phyloP scores from a whole-genome alignment of 2,797 vertebrate species.

The Jordanella pulchra region DNA sequence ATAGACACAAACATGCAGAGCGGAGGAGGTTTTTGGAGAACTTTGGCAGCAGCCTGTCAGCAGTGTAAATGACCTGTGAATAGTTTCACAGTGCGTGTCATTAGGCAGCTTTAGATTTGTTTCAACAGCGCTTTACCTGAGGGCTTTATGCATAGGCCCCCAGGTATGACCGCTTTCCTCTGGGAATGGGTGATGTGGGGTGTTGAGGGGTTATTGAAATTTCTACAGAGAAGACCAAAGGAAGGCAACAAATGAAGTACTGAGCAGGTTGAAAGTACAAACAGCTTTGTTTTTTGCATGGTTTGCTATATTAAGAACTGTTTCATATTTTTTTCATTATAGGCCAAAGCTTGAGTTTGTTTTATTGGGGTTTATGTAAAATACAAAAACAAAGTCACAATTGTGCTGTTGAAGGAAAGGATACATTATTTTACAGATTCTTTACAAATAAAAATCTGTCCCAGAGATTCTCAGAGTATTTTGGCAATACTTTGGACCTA shows the following conservation, averaged over 20 bases:
- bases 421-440: neutral
- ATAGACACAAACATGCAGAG: constrained; percentile 17
- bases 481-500: too few relatives aligned
- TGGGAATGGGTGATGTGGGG: constrained; percentile 13
- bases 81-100: constrained; percentile 91
- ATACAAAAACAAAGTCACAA: neutral
- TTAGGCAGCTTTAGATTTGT: constrained; percentile 91
- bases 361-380: neutral
- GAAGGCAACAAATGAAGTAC: constrained; percentile 41
- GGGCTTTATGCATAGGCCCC: constrained; percentile 85
- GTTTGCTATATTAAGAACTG: constrained; percentile 4
- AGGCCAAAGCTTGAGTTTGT: neutral
- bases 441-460: too few relatives aligned
- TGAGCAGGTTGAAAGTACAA: neutral
- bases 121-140: constrained; percentile 90
- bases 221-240: constrained; percentile 51
- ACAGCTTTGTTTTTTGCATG: too few relatives aligned
- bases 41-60: constrained; percentile 79
- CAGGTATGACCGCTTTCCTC: constrained; percentile 81
- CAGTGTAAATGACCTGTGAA: constrained; percentile 96
- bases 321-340: neutral
- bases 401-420: neutral
- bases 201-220: constrained; percentile 28
- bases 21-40: constrained; percentile 44
- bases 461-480: too few relatives aligned